Evolutionary conservation across 2,797 vertebrate species (phyloP).

Genomic region (Enteromius mattozi): DNA sequence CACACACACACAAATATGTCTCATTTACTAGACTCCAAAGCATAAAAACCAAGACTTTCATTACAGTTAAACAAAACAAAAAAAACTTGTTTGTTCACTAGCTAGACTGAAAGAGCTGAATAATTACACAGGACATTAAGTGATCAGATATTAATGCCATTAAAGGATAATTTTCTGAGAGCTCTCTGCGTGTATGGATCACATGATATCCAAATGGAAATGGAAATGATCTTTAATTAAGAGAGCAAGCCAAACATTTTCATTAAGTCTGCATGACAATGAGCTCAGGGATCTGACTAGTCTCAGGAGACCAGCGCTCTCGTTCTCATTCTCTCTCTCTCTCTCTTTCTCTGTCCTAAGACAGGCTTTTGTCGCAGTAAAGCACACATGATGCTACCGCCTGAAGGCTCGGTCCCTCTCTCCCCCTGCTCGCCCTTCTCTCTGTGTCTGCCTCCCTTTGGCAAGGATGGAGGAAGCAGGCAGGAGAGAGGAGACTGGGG

Average conservation of each 20-base stretch:
- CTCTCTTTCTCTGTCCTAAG: conserved; percentile 54
- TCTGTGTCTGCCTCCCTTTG: conserved; percentile 36
- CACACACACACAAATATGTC: too few species aligned
- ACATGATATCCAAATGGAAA: conserved; percentile 62
- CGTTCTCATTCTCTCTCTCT: conserved; percentile 26
- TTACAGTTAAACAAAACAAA: conserved; percentile 18
- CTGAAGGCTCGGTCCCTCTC: conserved; percentile 57
- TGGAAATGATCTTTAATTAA: conserved; percentile 70
- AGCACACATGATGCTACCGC: conserved; percentile 63
- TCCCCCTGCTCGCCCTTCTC: conserved; percentile 37
- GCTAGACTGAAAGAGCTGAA: conserved; percentile 40
- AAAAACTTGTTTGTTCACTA: conserved; percentile 41
- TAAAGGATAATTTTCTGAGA: conserved; percentile 57
- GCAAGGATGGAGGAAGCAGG: conserved; percentile 45
- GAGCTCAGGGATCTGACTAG: conserved; percentile 60
- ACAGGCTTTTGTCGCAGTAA: conserved; percentile 47
- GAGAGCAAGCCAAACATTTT: conserved; percentile 69
- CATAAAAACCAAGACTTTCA: neutral
- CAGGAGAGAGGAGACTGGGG: conserved; percentile 24
- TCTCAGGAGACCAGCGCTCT: conserved; percentile 59
- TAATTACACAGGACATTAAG: conserved; percentile 58
- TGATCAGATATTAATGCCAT: conserved; percentile 52
- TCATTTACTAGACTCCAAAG: neutral
- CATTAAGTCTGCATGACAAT: conserved; percentile 68
- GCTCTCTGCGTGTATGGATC: conserved; percentile 52